These are phyloP conservation scores for Tenthredo distinguenda DNA, from an alignment of 2,888 invertebrate species.

Conservation along the genomic window DNA sequence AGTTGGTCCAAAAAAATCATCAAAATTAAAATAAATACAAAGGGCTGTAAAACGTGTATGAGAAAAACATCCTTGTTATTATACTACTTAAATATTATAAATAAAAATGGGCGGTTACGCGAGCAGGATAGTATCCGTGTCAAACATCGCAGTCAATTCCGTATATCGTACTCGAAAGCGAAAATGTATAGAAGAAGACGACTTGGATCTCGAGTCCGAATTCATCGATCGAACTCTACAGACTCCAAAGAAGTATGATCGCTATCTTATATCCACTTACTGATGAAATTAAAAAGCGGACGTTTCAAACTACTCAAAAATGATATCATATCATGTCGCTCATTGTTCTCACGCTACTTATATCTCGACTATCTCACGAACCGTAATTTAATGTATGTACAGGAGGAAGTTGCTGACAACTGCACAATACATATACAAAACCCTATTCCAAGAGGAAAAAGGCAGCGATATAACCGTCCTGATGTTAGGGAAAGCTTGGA, in stretches of 20 bases:
- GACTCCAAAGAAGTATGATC: slow-evolving; percentile 83
- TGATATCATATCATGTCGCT: not conserved
- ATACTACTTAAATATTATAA: not conserved
- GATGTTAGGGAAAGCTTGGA: slow-evolving; percentile 86
- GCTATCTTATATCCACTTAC: not conserved
- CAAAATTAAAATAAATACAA: slow-evolving; percentile 7
- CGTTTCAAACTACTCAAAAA: not conserved
- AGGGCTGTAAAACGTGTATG: not conserved
- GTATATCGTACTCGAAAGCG: slow-evolving; percentile 79
- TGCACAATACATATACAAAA: slow-evolving; percentile 89
- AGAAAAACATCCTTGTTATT: not conserved
- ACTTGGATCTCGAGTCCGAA: slow-evolving; percentile 79
- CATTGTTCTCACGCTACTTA: slow-evolving; percentile 12
- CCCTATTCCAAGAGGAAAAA: slow-evolving; percentile 87
- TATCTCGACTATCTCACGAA: not conserved
- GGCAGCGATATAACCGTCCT: slow-evolving; percentile 87
- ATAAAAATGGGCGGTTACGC: slow-evolving; percentile 71
- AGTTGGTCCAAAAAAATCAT: slow-evolving; percentile 58
- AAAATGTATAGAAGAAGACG: slow-evolving; percentile 80
- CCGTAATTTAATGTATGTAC: slow-evolving; percentile 57
- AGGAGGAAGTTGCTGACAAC: slow-evolving; percentile 86
- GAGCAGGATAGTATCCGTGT: slow-evolving; percentile 73
- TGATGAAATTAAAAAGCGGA: not conserved
- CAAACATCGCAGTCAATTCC: slow-evolving; percentile 73
- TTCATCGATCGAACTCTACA: slow-evolving; percentile 81